A percentile compares a stretch with the other conserved stretches of the same genome.
Evolutionary conservation across 2,797 vertebrate genomes (phyloP).

Genomic region (Sebastes melanostomus): DNA sequence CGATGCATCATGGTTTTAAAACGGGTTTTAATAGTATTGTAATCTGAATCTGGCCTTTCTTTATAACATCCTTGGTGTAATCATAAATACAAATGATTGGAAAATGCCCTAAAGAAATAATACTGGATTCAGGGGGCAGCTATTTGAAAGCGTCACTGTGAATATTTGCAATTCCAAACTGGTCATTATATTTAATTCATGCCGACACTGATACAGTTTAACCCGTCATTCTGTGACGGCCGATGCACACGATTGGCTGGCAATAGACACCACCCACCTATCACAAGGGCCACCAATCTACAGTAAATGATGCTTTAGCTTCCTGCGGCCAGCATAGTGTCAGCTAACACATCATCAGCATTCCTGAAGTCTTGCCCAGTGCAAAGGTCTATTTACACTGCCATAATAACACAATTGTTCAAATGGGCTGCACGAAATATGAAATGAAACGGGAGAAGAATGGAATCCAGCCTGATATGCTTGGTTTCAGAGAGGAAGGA

Average conservation of each 20-base stretch:
- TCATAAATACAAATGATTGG: constrained; percentile 6
- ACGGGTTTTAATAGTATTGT: neutral
- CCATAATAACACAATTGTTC: constrained; percentile 74
- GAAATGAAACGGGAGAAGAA: constrained; percentile 72
- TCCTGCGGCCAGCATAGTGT: constrained; percentile 62
- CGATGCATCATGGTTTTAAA: neutral
- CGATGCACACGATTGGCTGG: constrained; percentile 51
- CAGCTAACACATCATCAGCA: constrained; percentile 76
- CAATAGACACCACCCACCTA: constrained; percentile 64
- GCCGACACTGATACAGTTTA: constrained; percentile 43
- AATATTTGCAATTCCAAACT: constrained; percentile 48
- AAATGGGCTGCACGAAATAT: constrained; percentile 68
- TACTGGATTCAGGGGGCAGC: neutral
- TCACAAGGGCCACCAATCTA: constrained; percentile 61
- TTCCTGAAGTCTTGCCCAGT: constrained; percentile 68
- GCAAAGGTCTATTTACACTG: constrained; percentile 75
- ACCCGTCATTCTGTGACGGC: constrained; percentile 41
- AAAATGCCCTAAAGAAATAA: neutral
- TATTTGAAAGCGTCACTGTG: constrained; percentile 1
- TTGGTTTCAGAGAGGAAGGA: constrained; percentile 70
- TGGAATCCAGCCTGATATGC: constrained; percentile 70
- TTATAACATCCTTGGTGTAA: neutral
- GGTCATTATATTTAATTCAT: constrained; percentile 46
- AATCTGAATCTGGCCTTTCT: neutral
- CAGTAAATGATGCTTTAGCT: constrained; percentile 65